Evolutionary conservation across 2,888 invertebrate species (phyloP), one percentile per base, ranked within the genome.

Genomic region (Cheilosia impressa): DNA sequence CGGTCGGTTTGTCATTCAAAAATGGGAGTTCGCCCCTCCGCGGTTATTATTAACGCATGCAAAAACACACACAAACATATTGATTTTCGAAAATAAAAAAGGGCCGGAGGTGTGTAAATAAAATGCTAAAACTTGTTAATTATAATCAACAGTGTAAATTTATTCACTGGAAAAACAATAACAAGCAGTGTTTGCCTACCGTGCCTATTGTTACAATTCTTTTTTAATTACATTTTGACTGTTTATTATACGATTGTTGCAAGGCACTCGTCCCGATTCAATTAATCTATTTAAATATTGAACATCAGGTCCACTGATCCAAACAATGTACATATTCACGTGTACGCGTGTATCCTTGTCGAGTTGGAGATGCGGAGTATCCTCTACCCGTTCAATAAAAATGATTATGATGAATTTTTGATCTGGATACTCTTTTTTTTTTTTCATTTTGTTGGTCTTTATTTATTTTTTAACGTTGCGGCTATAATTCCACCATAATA

Each of bases 391-490:
- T 68, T 57, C 62, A 43, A 72, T 72, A 81, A 85, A 84, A 82
- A 72, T 85, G 81, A 85, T 81, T 85, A 85, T 81, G 81, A 85
- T 85, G 85, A 76, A 85, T 85, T 81, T 85, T 85, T 85, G 80
- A 85, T 85, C 80, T 50, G 65, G 31, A 69, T 53, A 45, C 65
- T 50, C 45, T 66, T 31, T 63, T 57, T 45, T 34, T 47, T 9
- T 19, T 47, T 47, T 47, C 7, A 47, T 17, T 66, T 50, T 52
- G 38, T 80, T 55, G 52, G 53, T 50, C 43, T 68, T 63, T 75
- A 68, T 27, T 66, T 60, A 17, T 72, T 66, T 38, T 38, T 47
- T 45, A 22, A 27, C 5, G 22, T 72, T 66, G 69, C 66, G 58
- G 63, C 22, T 27, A 45, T 78, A 83, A 78, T 78, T 77, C 72